phyloP scores from a whole-genome alignment of 2,113 vertebrate genomes.

The Anser brachyrhynchus region DNA sequence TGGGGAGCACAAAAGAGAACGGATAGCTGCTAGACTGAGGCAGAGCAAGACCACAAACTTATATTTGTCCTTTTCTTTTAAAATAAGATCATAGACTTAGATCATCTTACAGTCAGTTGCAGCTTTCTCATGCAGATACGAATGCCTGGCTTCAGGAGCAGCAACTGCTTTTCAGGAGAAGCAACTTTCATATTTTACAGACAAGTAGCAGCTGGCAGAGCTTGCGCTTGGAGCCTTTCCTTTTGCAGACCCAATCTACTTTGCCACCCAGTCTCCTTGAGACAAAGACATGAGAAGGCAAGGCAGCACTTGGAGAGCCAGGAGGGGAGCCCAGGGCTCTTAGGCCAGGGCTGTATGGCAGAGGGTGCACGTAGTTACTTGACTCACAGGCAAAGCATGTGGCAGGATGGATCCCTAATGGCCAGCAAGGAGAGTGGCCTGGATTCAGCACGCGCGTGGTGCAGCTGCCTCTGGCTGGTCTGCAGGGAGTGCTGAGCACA shows the following conservation, averaged over 20 bases:
- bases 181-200: not conserved
- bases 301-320: not conserved
- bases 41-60: constrained; percentile 13
- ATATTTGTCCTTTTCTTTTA: constrained; percentile 22
- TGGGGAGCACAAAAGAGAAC: constrained; percentile 9
- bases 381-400: not conserved
- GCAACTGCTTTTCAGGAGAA: not conserved
- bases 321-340: not conserved
- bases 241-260: not conserved
- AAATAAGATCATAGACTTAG: constrained; percentile 1
- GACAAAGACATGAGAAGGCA: not conserved
- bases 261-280: not conserved
- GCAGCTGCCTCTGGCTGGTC: not conserved
- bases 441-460: fast-evolving
- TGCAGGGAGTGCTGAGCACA: not conserved
- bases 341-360: not conserved
- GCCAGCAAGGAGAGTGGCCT: not conserved
- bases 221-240: not conserved
- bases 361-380: no score
- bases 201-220: constrained; percentile 39
- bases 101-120: not conserved
- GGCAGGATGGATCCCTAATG: not conserved
- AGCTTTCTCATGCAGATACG: constrained; percentile 16
- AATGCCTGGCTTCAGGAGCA: constrained; percentile 13
- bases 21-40: not conserved